phyloP scores from a whole-genome alignment of 1,140 invertebrate genomes.

The Lysiphlebus fabarum region DNA sequence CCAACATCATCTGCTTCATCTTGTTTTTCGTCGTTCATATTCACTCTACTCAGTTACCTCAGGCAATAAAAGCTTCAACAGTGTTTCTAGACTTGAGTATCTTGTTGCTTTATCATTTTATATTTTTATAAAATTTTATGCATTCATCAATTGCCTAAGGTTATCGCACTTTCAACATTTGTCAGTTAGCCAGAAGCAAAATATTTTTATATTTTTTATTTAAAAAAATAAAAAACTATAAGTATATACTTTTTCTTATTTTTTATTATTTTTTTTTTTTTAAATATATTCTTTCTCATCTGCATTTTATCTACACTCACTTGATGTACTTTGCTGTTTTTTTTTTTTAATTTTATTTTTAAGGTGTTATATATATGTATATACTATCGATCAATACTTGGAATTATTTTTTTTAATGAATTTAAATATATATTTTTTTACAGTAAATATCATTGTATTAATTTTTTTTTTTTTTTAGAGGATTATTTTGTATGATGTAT shows the following conservation, averaged over 20 bases:
- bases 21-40: slow-evolving; percentile 3
- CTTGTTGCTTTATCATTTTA: background rate
- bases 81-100: slow-evolving; percentile 10
- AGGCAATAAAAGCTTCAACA: slow-evolving; percentile 15
- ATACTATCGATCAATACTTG: too few species aligned
- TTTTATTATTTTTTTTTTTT: too few species aligned
- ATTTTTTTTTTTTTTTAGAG: too few species aligned
- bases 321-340: background rate
- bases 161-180: slow-evolving; percentile 19
- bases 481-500: too few species aligned
- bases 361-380: too few species aligned
- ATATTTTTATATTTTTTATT: too few species aligned
- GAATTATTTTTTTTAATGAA: too few species aligned
- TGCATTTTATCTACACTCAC: background rate
- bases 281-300: background rate
- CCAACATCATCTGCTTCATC: slow-evolving; percentile 4
- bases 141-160: slow-evolving; percentile 14
- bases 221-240: too few species aligned
- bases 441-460: too few species aligned
- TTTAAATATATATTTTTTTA: too few species aligned
- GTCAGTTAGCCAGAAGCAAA: slow-evolving; percentile 22
- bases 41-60: slow-evolving; percentile 15
- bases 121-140: slow-evolving; percentile 6
- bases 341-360: background rate
- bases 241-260: too few species aligned